phyloP scores from a whole-genome alignment of 1,140 invertebrate species.

The Drosophila simulans region DNA sequence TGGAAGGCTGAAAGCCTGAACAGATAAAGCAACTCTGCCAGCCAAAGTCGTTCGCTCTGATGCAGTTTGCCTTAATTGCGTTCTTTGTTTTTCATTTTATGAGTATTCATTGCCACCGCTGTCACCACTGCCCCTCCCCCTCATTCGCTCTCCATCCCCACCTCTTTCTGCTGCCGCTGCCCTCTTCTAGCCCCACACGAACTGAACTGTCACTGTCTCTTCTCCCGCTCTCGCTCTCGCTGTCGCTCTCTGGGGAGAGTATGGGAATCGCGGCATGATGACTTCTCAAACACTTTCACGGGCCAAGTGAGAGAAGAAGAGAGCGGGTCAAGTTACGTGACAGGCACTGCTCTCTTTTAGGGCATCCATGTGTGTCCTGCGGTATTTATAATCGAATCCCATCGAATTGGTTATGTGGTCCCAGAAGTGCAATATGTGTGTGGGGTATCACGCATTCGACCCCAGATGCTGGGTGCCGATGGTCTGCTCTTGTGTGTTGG shows the following conservation, averaged over 20 bases:
- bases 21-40: constrained; percentile 29
- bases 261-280: neutral
- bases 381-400: no score
- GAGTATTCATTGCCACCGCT: constrained; percentile 33
- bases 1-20: neutral
- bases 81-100: constrained; percentile 14
- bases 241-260: neutral
- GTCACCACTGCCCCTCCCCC: constrained; percentile 5
- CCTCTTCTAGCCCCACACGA: neutral
- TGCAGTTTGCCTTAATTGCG: constrained; percentile 44
- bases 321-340: no score
- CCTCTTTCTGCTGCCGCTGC: neutral
- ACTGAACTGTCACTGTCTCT: constrained; percentile 27
- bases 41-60: constrained; percentile 16
- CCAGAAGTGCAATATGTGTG: no score
- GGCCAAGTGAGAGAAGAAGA: no score
- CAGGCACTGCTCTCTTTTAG: no score
- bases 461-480: neutral
- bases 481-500: constrained; percentile 43
- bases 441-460: neutral
- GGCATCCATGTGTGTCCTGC: no score
- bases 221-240: neutral
- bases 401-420: no score
- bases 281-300: no score
- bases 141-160: neutral